A percentile compares a stretch with the other conserved stretches of the same genome.
phyloP scores from a whole-genome alignment of 1,140 invertebrate genomes.

The Trissolcus basalis region DNA sequence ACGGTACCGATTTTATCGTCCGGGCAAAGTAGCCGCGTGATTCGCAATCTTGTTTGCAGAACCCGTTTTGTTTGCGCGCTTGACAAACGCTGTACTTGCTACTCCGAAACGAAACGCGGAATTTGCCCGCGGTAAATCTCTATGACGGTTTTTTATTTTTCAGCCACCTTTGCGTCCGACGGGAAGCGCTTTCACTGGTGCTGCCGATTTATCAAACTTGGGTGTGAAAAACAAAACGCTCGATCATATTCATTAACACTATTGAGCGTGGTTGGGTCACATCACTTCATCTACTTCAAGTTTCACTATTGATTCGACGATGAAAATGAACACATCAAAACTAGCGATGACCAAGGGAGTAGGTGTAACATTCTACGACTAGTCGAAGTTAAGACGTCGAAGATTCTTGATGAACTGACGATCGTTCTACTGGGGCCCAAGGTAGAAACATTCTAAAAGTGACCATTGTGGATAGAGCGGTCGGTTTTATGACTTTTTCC shows the following conservation, averaged over 20 bases:
- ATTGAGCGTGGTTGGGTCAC: neutral
- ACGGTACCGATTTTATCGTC: slow-evolving; percentile 61
- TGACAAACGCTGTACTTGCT: slow-evolving; percentile 55
- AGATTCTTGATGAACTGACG: slow-evolving; percentile 60
- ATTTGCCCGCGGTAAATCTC: too few species aligned
- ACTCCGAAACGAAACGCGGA: slow-evolving; percentile 7
- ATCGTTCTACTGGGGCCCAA: slow-evolving; percentile 12
- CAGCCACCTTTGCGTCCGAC: too few species aligned
- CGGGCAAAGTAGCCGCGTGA: neutral
- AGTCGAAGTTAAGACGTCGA: slow-evolving; percentile 56
- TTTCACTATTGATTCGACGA: neutral
- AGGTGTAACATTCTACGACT: slow-evolving; percentile 24
- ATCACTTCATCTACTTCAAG: slow-evolving; percentile 4
- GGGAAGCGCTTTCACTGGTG: too few species aligned
- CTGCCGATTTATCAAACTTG: too few species aligned
- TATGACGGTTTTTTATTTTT: too few species aligned
- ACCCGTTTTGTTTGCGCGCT: slow-evolving; percentile 62
- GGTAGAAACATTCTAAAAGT: slow-evolving; percentile 59
- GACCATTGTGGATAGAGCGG: slow-evolving; percentile 65
- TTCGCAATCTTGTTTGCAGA: slow-evolving; percentile 60
- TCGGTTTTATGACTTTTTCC: slow-evolving; percentile 69
- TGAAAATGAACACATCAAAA: slow-evolving; percentile 35
- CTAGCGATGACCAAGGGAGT: neutral
- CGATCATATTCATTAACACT: too few species aligned
- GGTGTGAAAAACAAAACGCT: too few species aligned